phyloP scores from a whole-genome alignment of 1,140 invertebrate genomes.

The Bombus difficillimus region DNA sequence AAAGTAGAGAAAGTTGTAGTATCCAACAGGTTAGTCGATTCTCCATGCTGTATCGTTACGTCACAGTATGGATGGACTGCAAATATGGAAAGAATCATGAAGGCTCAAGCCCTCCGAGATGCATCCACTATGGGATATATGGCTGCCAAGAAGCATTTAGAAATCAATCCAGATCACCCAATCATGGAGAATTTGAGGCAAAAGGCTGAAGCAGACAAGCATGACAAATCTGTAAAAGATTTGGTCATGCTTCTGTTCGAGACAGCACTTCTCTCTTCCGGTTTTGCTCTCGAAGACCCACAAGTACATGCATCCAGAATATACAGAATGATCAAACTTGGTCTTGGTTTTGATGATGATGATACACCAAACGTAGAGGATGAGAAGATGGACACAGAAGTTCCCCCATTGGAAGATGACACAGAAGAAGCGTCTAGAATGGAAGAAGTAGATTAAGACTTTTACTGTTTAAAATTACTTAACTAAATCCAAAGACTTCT shows the following conservation, averaged over 20 bases:
- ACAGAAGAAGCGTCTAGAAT: constrained; percentile 97
- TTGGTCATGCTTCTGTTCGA: constrained; percentile 96
- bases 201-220: constrained; percentile 97
- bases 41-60: constrained; percentile 99
- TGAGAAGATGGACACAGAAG: constrained; percentile 83
- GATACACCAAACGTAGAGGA: constrained; percentile 88
- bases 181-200: constrained; percentile 95
- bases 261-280: constrained; percentile 94
- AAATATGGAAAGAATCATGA: constrained; percentile 99
- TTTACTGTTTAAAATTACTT: constrained; percentile 39
- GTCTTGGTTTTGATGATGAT: constrained; percentile 97
- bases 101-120: constrained; percentile 97
- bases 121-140: constrained; percentile 99
- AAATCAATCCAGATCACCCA: constrained; percentile 98
- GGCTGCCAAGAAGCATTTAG: constrained; percentile 98
- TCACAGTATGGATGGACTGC: constrained; percentile 99
- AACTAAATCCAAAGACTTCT: constrained; percentile 62
- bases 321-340: constrained; percentile 98
- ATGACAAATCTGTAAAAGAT: constrained; percentile 98
- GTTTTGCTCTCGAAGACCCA: constrained; percentile 95
- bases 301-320: constrained; percentile 92
- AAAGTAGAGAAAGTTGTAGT: constrained; percentile 99
- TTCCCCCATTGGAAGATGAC: constrained; percentile 91
- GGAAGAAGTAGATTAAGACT: constrained; percentile 98
- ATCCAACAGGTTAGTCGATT: constrained; percentile 96